These are phyloP conservation scores for Auanema sp. DNA, from an alignment of 2,888 invertebrate species.

Conservation along the genomic window DNA sequence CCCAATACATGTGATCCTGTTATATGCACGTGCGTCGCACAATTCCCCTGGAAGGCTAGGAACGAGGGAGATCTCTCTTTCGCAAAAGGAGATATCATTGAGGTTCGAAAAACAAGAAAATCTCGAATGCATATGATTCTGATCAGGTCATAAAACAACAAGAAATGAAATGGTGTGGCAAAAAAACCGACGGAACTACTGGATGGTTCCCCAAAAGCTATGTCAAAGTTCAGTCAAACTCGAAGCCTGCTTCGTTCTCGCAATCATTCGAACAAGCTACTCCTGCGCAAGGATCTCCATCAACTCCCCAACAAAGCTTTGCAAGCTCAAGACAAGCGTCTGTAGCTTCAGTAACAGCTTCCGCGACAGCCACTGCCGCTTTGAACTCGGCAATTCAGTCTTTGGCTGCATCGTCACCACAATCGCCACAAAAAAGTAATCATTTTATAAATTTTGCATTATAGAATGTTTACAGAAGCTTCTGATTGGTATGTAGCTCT, in stretches of 20 bases:
- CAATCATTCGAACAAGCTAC: slow-evolving; percentile 14
- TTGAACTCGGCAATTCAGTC: background rate
- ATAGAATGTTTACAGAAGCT: background rate
- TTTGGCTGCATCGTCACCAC: background rate
- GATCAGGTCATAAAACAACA: slow-evolving; percentile 70
- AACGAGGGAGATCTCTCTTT: slow-evolving; percentile 72
- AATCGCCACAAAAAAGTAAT: background rate
- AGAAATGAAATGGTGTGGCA: slow-evolving; percentile 74
- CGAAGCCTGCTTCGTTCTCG: slow-evolving; percentile 8
- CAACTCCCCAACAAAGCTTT: slow-evolving; percentile 10
- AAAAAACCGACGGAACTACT: slow-evolving; percentile 62
- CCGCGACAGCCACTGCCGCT: background rate
- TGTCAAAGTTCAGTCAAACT: slow-evolving; percentile 44
- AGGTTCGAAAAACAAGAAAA: slow-evolving; percentile 27
- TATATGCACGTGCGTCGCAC: slow-evolving; percentile 47
- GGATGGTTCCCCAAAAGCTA: slow-evolving; percentile 65
- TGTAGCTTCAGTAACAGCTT: background rate
- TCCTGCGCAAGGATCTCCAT: background rate
- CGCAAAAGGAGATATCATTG: slow-evolving; percentile 72
- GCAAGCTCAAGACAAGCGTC: slow-evolving; percentile 1
- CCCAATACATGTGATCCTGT: background rate
- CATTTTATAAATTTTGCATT: slow-evolving; percentile 3
- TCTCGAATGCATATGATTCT: background rate
- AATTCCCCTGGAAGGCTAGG: slow-evolving; percentile 72
- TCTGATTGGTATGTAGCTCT: slow-evolving; percentile 75